Evolutionary conservation across 2,113 vertebrate species (phyloP).

Genomic region (Chlamydotis undulata): DNA sequence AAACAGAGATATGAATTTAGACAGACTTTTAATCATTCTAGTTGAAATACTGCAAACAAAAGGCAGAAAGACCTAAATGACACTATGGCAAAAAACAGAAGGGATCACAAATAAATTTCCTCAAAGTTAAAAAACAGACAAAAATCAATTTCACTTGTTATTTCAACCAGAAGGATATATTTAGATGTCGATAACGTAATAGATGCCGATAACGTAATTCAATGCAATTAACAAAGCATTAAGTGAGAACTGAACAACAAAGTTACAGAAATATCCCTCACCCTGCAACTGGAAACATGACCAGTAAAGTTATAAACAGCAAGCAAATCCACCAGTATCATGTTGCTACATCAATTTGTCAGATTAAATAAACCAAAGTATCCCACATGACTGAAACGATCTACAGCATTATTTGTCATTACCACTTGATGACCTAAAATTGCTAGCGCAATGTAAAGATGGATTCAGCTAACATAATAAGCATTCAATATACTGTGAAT

Average conservation of each 20-base stretch:
- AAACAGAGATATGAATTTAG: neutral
- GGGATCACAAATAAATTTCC: neutral
- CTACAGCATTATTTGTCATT: neutral
- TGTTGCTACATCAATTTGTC: neutral
- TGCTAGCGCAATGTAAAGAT: rapidly evolving
- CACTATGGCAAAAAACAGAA: neutral
- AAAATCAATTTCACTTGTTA: neutral
- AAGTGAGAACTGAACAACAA: neutral
- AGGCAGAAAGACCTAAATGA: neutral
- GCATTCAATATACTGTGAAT: neutral
- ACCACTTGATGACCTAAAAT: neutral
- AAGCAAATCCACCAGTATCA: neutral
- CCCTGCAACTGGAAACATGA: neutral
- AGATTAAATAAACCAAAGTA: neutral
- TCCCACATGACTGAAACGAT: neutral
- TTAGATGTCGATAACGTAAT: neutral
- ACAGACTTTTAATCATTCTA: neutral
- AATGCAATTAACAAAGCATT: neutral
- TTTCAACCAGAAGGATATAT: neutral
- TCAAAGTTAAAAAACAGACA: neutral
- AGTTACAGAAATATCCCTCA: neutral
- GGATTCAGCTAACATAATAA: neutral
- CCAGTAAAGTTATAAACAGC: neutral
- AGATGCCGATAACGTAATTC: neutral
- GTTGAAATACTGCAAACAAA: neutral